Base-by-base conservation (phyloP, 2,113 vertebrate genomes). In the Cepphus grylle region DNA sequence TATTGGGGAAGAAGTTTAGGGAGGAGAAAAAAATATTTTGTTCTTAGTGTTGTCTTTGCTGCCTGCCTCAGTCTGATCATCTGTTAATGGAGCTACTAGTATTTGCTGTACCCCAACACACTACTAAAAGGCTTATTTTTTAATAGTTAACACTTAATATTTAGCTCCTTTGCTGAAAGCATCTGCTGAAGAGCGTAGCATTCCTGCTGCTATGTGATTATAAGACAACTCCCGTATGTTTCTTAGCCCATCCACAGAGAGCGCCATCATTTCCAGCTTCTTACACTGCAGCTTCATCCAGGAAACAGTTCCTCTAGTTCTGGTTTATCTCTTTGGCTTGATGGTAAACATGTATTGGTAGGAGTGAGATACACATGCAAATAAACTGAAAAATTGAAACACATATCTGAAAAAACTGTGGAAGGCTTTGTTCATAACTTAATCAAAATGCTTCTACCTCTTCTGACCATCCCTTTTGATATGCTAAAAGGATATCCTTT, bases 191-290 rank as follows among this genome's bases (percentile, higher is more conserved):
- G 27, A 73, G 9, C 72, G 42, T 8, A 14, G 22, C 32, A 53
- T 72, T 94, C 23, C 45, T 56, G 21, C 86, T 55, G 3, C 76
- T 65, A 8, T 34, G 38, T 36, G 27, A 49, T 61, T 65, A 36
- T 34, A 62, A 53, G 70, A 34, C 8, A 9, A 11, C 18, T 73
- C 4, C 1, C 0, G 0, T 26, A 34, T 40, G 7, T 85, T 87
- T 86, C 40, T 72, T 10, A 47, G 43, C 18, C 40, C 32, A 12
- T 61, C 15, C 71, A 15, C 42, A 47, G 16, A 30, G 10, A 53
- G 19, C 11, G 1, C 13, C 40, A 5, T 81, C 21, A 11, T 53
- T 87, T 78, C 53, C 23, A 19, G 43, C 19, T 62, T 49, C 29
- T 58, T 47, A 9, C 17, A 25, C 59, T 52, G 42, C 63, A 70